Evolutionary conservation across 2,888 invertebrate genomes (phyloP), one percentile per base, ranked within the genome.

Genomic region (Camptogramma bilineatum): DNA sequence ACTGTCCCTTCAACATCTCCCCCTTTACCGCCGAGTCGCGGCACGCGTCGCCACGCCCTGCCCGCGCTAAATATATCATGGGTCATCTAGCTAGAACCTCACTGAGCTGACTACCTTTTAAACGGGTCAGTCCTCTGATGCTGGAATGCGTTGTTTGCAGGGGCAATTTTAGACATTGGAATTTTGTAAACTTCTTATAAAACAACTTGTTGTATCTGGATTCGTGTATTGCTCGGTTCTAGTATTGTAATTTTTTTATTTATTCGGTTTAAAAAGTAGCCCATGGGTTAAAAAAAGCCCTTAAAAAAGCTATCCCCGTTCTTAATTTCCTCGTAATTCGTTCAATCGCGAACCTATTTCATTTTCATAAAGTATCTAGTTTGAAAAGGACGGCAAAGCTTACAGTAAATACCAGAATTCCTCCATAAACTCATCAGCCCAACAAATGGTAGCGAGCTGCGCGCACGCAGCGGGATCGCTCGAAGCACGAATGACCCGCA

Each of bases 31-130:
- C 77, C 80, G 79, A 84, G 86, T 83, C 83, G 86, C 84, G 87
- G 64, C 86, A 87, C 87, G 87, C 87, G 87, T 83, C 84, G 82
- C 86, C 87, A 86, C 89, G 87, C 88, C 88, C 82, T 85, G 84
- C 79, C 82, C 81, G 82, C 83, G 85, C 81, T 86, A 82, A 84
- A 84, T 85, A 82, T 87, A 89, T 87, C 87, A 86, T 80, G 85
- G 88, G 86, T 87, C 88, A 88, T 85, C 82, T 82, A 79, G 73
- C 46, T 19, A 24, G 62, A 71, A n/a, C 7, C 28, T 28, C 21
- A 4, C 21, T 21, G 21, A 66, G 62, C 69, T 46, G 71, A 73
- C 70, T 80, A 68, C 64, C 78, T 76, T 78, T 76, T 78, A 76
- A 78, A 78, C 54, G 46, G 28, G 54, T 61, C 46, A 55, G 62